These are phyloP conservation scores for Papilio polyxenes DNA, from an alignment of 1,140 invertebrate genomes.

Conservation along the genomic window DNA sequence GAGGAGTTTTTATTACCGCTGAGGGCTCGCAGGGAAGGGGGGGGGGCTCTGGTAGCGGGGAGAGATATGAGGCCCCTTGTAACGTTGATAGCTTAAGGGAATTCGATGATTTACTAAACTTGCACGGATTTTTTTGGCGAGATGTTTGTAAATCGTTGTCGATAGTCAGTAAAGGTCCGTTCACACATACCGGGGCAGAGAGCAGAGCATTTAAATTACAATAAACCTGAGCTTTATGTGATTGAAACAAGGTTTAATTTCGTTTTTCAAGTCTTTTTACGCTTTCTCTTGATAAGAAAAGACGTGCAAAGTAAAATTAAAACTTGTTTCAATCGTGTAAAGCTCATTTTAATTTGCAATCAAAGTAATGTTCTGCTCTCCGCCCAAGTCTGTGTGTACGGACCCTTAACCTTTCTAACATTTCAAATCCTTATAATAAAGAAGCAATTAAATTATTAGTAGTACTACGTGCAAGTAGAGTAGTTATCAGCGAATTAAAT, in stretches of 20 bases:
- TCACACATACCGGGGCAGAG: not conserved
- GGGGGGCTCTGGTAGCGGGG: not conserved
- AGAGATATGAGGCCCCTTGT: conserved; percentile 9
- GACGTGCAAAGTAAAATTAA: too few species aligned
- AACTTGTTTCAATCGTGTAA: too few species aligned
- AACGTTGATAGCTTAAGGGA: conserved; percentile 47
- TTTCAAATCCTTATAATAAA: not conserved
- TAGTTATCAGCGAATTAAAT: too few species aligned
- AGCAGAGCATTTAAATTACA: too few species aligned
- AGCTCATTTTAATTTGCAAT: too few species aligned
- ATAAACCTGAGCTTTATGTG: not conserved
- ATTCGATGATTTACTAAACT: conserved; percentile 50
- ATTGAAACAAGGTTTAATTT: not conserved
- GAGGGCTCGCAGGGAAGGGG: not conserved
- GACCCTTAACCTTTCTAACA: not conserved
- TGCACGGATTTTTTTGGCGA: conserved; percentile 27
- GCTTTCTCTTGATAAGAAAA: too few species aligned
- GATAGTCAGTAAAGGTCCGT: not conserved
- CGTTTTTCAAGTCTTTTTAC: too few species aligned
- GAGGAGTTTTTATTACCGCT: conserved; percentile 32
- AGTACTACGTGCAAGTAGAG: too few species aligned
- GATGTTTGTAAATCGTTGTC: conserved; percentile 13
- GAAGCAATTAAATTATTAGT: too few species aligned
- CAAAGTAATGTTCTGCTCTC: too few species aligned
- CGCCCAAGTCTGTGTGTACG: too few species aligned